Evolutionary conservation across 2,888 invertebrate species (phyloP).

Genomic region (Phyllotreta cruciferae): DNA sequence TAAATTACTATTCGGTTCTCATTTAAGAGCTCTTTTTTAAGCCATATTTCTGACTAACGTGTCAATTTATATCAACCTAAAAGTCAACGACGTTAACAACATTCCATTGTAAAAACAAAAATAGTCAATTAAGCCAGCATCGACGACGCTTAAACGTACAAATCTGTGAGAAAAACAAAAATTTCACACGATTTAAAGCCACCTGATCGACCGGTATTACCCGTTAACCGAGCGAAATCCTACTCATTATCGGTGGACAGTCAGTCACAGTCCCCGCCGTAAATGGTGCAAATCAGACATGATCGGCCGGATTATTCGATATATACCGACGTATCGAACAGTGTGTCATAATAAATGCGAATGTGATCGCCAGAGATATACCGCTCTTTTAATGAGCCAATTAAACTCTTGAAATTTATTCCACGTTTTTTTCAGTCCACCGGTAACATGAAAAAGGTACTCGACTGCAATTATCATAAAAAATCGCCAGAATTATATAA

Average conservation of each 20-base stretch:
- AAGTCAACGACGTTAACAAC: slow-evolving; percentile 1
- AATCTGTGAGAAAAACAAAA: slow-evolving; percentile 22
- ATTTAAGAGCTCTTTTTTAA: too few relatives aligned
- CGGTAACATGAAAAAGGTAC: too few relatives aligned
- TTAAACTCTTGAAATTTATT: slow-evolving; percentile 46
- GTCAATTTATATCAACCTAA: neutral
- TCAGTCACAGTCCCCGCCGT: slow-evolving; percentile 25
- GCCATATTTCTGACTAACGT: neutral
- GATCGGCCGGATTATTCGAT: slow-evolving; percentile 33
- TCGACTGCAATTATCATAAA: too few relatives aligned
- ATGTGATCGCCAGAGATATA: slow-evolving; percentile 44
- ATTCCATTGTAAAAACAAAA: slow-evolving; percentile 14
- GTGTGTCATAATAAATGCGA: slow-evolving; percentile 35
- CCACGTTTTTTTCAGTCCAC: slow-evolving; percentile 25
- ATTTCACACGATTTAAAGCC: slow-evolving; percentile 28
- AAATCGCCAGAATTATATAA: too few relatives aligned
- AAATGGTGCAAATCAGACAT: slow-evolving; percentile 37
- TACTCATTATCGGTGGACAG: slow-evolving; percentile 26
- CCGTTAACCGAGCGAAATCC: slow-evolving; percentile 24
- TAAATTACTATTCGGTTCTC: too few relatives aligned
- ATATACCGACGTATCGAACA: slow-evolving; percentile 2
- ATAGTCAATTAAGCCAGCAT: slow-evolving; percentile 6
- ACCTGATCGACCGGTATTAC: slow-evolving; percentile 25
- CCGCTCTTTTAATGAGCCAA: slow-evolving; percentile 47
- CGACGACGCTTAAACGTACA: slow-evolving; percentile 10